Evolutionary conservation across 2,113 vertebrate species (phyloP), one percentile per base, ranked within the genome.

Genomic region (Myodes glareolus): DNA sequence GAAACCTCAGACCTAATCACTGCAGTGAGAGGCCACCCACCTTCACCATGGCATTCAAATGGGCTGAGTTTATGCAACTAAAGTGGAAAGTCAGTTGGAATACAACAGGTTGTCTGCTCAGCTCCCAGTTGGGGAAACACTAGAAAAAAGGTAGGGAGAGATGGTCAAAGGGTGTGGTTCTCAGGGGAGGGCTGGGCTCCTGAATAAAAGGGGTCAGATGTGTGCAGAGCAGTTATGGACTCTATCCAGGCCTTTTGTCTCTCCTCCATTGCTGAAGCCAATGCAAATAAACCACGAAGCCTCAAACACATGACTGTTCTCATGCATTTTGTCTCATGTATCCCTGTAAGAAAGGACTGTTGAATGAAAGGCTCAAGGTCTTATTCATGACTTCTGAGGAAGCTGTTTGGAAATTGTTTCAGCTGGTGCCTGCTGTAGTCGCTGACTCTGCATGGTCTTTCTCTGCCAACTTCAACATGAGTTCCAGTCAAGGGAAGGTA

Each of bases 361-460:
- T 67, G 23, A 19, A 65, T 70, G 47, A 82, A 65, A 84, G 72
- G 45, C 25, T 90, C 50, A 45, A 92, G 87, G n/a, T 75, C 5
- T 94, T 88, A 92, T 90, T 93, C 77, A 85, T 81, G 29, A 10
- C 58, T 91, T 92, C n/a, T 90, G 52, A 63, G 73, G 89, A 94
- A 78, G 42, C 27, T 93, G 90, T 0, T 8, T 82, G 19, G 42
- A 23, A 19, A n/a, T 89, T n/a, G 36, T 9, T 65, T 9, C 6
- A 12, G 11, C 3, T 42, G 7, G 27, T 89, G 39, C 19, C 39
- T 39, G 61, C 63, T 23, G 17, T 36, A 42, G 61, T 50, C 27
- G 19, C 3, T 73, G 63, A 25, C 42, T 91, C 76, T 58, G 21
- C 12, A 47, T 82, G 13, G 42, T 25, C 25, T 70, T 39, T 67